Conservation (phyloP, 1,140 invertebrate species). For the Conus ventricosus region DNA sequence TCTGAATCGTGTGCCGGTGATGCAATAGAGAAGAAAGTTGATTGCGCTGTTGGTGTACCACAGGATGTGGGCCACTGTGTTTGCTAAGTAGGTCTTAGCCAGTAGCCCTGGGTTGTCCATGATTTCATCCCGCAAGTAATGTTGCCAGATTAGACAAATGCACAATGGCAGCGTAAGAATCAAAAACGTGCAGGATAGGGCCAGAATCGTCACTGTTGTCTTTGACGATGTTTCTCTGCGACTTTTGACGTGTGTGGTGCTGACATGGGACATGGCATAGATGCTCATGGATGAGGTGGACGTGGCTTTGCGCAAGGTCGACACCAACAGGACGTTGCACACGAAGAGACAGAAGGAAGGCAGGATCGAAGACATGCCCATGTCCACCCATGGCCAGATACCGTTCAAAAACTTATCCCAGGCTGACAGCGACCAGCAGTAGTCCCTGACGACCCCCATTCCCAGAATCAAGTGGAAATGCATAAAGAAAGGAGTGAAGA, state of each 20-base stretch:
- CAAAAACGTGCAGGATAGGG: background rate
- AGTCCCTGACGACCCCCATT: background rate
- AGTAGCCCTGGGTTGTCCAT: background rate
- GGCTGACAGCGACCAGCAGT: background rate
- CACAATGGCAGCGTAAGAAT: background rate
- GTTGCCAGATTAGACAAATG: background rate
- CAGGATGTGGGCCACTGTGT: background rate
- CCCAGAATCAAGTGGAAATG: background rate
- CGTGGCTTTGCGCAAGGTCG: background rate
- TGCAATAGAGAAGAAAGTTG: constrained; percentile 19
- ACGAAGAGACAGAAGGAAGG: background rate
- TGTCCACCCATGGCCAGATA: constrained; percentile 5
- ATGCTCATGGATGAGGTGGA: background rate
- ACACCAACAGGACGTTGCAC: background rate
- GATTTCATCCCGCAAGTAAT: background rate
- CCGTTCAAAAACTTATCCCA: background rate
- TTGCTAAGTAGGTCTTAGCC: background rate
- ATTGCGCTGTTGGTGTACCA: constrained; percentile 31
- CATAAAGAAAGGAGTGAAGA: background rate
- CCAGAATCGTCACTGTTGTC: background rate
- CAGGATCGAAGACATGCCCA: constrained; percentile 3
- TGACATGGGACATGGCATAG: background rate
- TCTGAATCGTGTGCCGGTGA: constrained; percentile 5
- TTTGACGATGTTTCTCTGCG: background rate
- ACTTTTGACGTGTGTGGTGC: background rate